Evolutionary conservation across 2,113 vertebrate genomes (phyloP), one percentile per base, ranked within the genome.

Genomic region (Atrichornis clamosus): DNA sequence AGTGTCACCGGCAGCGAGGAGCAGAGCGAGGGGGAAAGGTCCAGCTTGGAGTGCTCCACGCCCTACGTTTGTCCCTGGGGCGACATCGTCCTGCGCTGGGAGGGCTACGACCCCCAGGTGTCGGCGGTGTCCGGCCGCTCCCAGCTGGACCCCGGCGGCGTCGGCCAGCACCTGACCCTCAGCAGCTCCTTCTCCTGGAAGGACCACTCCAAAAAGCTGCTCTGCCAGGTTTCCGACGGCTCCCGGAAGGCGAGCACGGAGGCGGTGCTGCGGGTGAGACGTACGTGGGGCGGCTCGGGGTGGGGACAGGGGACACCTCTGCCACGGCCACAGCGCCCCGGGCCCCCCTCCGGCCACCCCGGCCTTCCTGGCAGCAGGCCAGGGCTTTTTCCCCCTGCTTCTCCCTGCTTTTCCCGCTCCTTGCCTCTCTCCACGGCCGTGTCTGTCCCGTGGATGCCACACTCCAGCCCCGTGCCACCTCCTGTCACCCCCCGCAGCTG

Each of bases 141-240:
- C 21, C 95, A 76, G 37, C 22, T 98, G 56, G 97, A 97, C 52
- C 93, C 97, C 6, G 10, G 33, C 0, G 41, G 80, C 1, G 53
- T 92, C 7, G 3, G 32, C n/a, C 83, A 27, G 12, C 15, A 3
- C 30, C 20, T 93, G 47, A 95, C 9, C 35, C 97, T 98, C 55
- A 94, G 47, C 46, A 90, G 80, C 21, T 32, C 89, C 50, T 89
- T 97, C 42, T 96, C 97, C 64, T 98, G 98, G 98, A 87, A 77
- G 90, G 97, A 98, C n/a, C 96, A 98, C 3, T 65, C 82, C 63
- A 97, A 68, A 42, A 90, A 20, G 8, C 64, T 98, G 67, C 13
- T 49, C 59, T 98, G 98, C 2, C 42, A 87, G 32, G 27, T 97
- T 13, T 92, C 92, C 0, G 17, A 64, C 0, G 95, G 96, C 11